These are phyloP conservation scores for Lottia gigantea DNA, from an alignment of 2,888 invertebrate species.

Conservation along the genomic window DNA sequence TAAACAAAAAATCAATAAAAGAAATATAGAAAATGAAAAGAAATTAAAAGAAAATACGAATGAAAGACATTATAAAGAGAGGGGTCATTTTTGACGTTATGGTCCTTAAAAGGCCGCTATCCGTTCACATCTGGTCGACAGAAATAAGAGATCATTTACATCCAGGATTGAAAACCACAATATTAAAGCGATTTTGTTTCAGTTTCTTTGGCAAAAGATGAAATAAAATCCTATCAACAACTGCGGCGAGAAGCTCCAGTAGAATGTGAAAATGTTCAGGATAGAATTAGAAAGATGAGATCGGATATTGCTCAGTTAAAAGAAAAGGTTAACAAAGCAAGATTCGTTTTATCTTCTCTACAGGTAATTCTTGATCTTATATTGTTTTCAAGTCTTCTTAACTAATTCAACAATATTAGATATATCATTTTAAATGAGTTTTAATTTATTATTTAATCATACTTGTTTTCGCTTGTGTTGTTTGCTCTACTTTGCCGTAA, in stretches of 20 bases:
- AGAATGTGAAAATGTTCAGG: slow-evolving; percentile 18
- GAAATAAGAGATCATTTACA: no score
- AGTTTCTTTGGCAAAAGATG: slow-evolving; percentile 11
- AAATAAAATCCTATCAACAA: slow-evolving; percentile 11
- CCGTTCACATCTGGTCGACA: slow-evolving; percentile 5
- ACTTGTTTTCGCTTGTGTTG: no score
- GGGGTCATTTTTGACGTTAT: not conserved
- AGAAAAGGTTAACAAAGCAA: slow-evolving; percentile 30
- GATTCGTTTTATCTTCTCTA: slow-evolving; percentile 25
- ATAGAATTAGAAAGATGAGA: slow-evolving; percentile 16
- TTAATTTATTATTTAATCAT: no score
- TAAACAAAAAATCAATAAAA: not conserved
- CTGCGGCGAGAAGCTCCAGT: slow-evolving; percentile 15
- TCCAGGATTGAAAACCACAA: slow-evolving; percentile 12
- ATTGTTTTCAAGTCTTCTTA: no score
- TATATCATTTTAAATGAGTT: no score
- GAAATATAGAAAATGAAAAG: slow-evolving; percentile 8
- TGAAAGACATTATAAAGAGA: slow-evolving; percentile 16
- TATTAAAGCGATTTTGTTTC: not conserved
- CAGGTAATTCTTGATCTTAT: slow-evolving; percentile 20
- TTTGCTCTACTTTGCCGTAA: no score
- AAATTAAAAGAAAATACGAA: slow-evolving; percentile 5
- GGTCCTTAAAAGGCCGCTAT: not conserved
- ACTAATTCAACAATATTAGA: no score
- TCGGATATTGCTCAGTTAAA: slow-evolving; percentile 29